These are phyloP conservation scores for Tribolium freemani DNA, from an alignment of 2,888 invertebrate genomes.

Conservation along the genomic window DNA sequence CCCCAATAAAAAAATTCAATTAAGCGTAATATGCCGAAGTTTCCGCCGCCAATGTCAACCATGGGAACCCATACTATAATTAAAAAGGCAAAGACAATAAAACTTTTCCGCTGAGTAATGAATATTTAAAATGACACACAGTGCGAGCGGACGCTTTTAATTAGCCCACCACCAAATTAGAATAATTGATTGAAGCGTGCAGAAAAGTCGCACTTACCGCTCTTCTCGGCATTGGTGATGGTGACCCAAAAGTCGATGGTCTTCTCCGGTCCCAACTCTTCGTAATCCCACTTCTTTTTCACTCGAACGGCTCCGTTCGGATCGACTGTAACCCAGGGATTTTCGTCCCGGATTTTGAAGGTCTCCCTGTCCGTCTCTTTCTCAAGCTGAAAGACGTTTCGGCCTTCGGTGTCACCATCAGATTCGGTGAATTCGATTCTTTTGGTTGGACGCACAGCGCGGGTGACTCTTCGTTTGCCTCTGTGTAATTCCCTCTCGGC, in stretches of 20 bases:
- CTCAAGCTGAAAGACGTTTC: conserved; percentile 90
- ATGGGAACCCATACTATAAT: conserved; percentile 14
- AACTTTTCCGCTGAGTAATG: conserved; percentile 35
- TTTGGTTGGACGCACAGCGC: conserved; percentile 95
- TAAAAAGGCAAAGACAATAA: conserved; percentile 34
- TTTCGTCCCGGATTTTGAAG: conserved; percentile 93
- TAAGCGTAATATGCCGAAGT: too few species aligned
- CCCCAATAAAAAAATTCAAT: too few species aligned
- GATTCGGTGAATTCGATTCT: conserved; percentile 92
- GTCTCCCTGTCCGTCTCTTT: conserved; percentile 94
- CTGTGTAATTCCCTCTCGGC: conserved; percentile 74
- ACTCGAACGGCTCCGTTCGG: conserved; percentile 92
- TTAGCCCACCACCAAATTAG: conserved; percentile 42
- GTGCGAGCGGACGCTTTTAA: conserved; percentile 47
- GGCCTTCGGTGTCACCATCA: conserved; percentile 90
- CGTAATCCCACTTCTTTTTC: conserved; percentile 97
- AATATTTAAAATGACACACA: conserved; percentile 38
- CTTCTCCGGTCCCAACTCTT: conserved; percentile 93
- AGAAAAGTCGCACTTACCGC: conserved; percentile 75
- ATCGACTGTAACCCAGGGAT: conserved; percentile 94
- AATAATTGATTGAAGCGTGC: background rate
- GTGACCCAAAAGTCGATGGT: conserved; percentile 97
- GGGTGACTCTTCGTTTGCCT: conserved; percentile 84
- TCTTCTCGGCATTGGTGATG: conserved; percentile 90
- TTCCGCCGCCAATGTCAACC: too few species aligned